A percentile compares a stretch with the other conserved stretches of the same genome.
phyloP scores from a whole-genome alignment of 2,888 invertebrate species.

The Lutraria lutraria region DNA sequence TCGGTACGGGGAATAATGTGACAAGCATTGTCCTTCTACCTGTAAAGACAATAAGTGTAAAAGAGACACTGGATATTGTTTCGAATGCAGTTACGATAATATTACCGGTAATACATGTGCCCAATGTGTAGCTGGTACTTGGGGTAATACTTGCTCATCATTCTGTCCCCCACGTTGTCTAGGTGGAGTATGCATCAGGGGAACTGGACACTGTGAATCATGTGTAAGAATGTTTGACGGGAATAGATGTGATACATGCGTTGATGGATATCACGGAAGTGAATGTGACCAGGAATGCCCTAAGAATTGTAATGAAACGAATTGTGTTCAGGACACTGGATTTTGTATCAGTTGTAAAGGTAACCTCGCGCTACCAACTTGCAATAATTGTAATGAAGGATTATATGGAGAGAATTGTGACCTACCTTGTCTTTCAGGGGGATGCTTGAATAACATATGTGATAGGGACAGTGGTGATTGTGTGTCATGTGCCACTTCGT shows the following conservation, averaged over 20 bases:
- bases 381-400: not conserved
- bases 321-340: not conserved
- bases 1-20: not conserved
- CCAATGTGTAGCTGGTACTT: not conserved
- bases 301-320: not conserved
- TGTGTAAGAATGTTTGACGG: not conserved
- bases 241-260: not conserved
- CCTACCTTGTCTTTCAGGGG: not conserved
- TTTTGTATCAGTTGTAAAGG: not conserved
- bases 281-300: not conserved
- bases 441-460: not conserved
- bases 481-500: no score
- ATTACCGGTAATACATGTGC: not conserved
- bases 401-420: constrained; percentile 1
- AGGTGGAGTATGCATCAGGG: not conserved
- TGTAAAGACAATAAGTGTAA: not conserved
- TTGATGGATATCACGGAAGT: not conserved
- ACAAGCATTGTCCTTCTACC: not conserved
- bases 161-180: not conserved
- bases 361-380: not conserved
- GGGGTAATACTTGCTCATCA: not conserved
- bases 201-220: not conserved
- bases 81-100: not conserved
- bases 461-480: no score
- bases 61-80: not conserved